Evolutionary conservation across 1,140 invertebrate genomes (phyloP), one percentile per base, ranked within the genome.

Genomic region (Drosophila simulans): DNA sequence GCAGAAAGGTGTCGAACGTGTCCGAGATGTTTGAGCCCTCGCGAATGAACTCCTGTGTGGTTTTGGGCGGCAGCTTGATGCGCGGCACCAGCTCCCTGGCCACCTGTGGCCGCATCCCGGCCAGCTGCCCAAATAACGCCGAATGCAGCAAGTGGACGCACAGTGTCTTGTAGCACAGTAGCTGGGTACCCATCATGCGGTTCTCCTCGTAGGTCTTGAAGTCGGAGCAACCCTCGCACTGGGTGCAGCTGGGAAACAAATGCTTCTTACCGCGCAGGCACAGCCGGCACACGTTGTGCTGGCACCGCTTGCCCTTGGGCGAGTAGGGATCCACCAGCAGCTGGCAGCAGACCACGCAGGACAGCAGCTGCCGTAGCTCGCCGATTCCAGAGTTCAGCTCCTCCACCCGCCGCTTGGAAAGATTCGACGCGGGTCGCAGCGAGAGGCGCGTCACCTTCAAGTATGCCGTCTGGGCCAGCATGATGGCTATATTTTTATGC

Each of bases 111-210:
- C 46, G 52, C 20, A 64, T 49, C 3, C 69, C 70, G 0, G 25
- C 27, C 4, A 91, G 55, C 25, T 89, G 80, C 0, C 57, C 34
- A 86, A 95, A 97, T 48, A 97, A 94, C 17, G 94, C 93, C 4
- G 96, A 96, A 58, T 94, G 95, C 55, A 95, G 95, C 59, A 98
- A 93, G 92, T 96, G 97, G 85, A 96, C 94, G 93, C 97, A 98
- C 11, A 98, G 93, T 77, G 97, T 97, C 92, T 97, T 97, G 90
- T 97, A 98, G 93, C 97, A 97, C 81, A 97, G 95, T 53, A 98
- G 91, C 20, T 98, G 93, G 84, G 97, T 95, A 55, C 96, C 93
- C 80, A 98, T 93, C 68, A 96, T 95, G 27, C 95, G 95, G 93
- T 98, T 98, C 92, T 98, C 97, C 20, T 94, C 93, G 92, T 98